Evolutionary conservation across 2,888 invertebrate species (phyloP).

Genomic region (Teinopalpus imperialis): DNA sequence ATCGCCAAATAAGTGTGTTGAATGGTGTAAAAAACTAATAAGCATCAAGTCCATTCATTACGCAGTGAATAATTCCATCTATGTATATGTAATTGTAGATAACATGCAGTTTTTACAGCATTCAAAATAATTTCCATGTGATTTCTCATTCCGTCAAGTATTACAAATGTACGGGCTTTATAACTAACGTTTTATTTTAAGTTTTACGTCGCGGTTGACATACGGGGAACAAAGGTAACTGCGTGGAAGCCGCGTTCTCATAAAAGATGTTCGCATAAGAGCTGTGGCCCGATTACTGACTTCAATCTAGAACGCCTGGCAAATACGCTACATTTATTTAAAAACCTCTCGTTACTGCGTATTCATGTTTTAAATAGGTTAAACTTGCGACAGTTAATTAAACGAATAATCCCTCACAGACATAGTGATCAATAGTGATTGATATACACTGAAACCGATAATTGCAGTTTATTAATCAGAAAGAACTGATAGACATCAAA

Average conservation of each 20-base stretch:
- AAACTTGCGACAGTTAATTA: conserved; percentile 7
- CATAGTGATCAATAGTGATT: too few relatives aligned
- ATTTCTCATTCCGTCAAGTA: conserved; percentile 7
- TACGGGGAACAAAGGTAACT: conserved; percentile 25
- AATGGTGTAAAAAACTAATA: too few relatives aligned
- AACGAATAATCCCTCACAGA: too few relatives aligned
- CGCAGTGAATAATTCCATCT: too few relatives aligned
- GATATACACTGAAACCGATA: too few relatives aligned
- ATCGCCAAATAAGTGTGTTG: too few relatives aligned
- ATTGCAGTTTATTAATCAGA: too few relatives aligned
- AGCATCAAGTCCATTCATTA: too few relatives aligned
- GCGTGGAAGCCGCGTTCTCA: conserved; percentile 33
- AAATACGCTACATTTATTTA: conserved; percentile 38
- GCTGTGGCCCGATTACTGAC: conserved; percentile 41
- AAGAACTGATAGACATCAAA: too few relatives aligned
- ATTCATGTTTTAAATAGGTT: conserved; percentile 26
- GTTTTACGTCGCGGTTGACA: conserved; percentile 21
- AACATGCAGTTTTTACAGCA: too few relatives aligned
- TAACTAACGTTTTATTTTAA: conserved; percentile 14
- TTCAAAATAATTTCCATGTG: conserved; percentile 6
- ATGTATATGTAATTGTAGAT: too few relatives aligned
- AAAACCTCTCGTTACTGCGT: conserved; percentile 18
- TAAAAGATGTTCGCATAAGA: conserved; percentile 41
- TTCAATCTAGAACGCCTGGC: conserved; percentile 36
- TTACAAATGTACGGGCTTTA: conserved; percentile 17